phyloP scores from a whole-genome alignment of 2,888 invertebrate species.

The Ethmia dodecea region DNA sequence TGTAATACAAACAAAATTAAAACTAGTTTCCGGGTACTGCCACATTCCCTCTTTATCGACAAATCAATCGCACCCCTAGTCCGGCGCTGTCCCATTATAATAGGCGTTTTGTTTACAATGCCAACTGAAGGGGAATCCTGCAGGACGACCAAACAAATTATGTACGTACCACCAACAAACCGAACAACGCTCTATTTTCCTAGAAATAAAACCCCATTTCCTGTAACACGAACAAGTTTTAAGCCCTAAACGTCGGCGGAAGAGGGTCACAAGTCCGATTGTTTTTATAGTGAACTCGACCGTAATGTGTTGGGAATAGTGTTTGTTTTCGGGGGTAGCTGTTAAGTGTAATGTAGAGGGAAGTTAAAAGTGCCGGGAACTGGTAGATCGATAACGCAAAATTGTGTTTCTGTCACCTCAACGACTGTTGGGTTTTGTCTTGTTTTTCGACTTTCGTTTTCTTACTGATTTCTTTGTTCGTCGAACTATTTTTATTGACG shows the following conservation, averaged over 20 bases:
- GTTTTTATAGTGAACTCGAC: conserved; percentile 21
- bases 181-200: conserved; percentile 27
- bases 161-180: conserved; percentile 7
- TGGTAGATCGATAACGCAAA: conserved; percentile 47
- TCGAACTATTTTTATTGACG: too few relatives aligned
- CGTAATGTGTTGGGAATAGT: conserved; percentile 19
- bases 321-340: conserved; percentile 19
- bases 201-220: conserved; percentile 24
- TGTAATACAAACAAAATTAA: too few relatives aligned
- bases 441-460: conserved; percentile 31
- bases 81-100: conserved; percentile 58
- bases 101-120: conserved; percentile 74
- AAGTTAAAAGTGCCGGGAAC: conserved; percentile 17
- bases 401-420: conserved; percentile 48
- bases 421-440: conserved; percentile 25
- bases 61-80: conserved; percentile 36
- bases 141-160: conserved; percentile 24
- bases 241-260: conserved; percentile 7
- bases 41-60: conserved; percentile 30
- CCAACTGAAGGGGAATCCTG: conserved; percentile 60
- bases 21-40: too few relatives aligned
- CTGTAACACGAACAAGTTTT: conserved; percentile 17
- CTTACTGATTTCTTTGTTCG: neutral
- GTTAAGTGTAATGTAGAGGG: conserved; percentile 12
- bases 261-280: conserved; percentile 18